A percentile compares a stretch with the other conserved stretches of the same genome.
These are phyloP conservation scores for Pitangus sulphuratus DNA, from an alignment of 2,797 vertebrate species.

Conservation along the genomic window DNA sequence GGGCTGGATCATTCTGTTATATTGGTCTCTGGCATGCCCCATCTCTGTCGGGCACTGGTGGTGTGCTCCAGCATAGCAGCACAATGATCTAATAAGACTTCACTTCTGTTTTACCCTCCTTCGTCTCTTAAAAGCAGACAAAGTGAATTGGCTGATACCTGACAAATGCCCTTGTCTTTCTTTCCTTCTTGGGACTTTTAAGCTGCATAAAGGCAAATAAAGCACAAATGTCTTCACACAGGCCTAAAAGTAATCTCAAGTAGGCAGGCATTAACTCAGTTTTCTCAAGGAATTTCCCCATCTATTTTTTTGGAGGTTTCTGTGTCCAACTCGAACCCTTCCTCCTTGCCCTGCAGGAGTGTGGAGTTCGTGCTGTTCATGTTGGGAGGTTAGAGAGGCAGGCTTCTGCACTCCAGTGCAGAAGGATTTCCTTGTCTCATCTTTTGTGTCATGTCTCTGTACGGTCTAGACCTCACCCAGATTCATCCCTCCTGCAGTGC, in stretches of 20 bases:
- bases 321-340: not conserved
- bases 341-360: not conserved
- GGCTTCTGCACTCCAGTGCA: not conserved
- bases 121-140: not conserved
- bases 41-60: not conserved
- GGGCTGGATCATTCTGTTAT: not conserved
- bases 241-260: not conserved
- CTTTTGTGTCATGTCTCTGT: not conserved
- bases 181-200: not conserved
- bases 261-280: not conserved
- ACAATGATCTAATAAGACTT: not conserved
- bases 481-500: not conserved
- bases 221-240: not conserved
- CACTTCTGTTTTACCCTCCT: not conserved
- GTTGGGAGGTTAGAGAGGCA: not conserved
- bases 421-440: not conserved
- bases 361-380: not conserved
- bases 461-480: not conserved
- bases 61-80: not conserved
- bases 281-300: not conserved
- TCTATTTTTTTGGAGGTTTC: not conserved
- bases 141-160: not conserved
- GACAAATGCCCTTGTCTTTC: not conserved
- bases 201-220: not conserved
- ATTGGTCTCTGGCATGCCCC: not conserved